These are phyloP conservation scores for Oreocharis arfaki DNA, from an alignment of 2,113 vertebrate species.

Conservation along the genomic window DNA sequence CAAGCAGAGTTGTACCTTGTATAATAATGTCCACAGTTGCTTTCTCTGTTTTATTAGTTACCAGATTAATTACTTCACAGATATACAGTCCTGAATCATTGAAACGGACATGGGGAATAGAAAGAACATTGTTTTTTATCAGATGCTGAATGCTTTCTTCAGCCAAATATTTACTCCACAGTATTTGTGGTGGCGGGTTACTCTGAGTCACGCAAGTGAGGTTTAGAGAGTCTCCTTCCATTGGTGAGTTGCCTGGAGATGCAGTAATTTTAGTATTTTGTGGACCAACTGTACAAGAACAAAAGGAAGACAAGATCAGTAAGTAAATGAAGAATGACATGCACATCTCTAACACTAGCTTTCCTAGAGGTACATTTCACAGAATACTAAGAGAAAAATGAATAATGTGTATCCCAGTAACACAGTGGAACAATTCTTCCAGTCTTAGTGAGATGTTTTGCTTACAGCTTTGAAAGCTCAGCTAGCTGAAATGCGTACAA, in stretches of 20 bases:
- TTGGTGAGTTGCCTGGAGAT: neutral
- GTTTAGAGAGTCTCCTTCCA: neutral
- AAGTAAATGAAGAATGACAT: neutral
- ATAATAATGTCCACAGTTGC: constrained; percentile 16
- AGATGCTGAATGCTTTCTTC: neutral
- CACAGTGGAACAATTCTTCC: neutral
- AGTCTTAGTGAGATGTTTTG: neutral
- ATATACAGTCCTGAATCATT: constrained; percentile 52
- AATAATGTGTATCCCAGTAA: neutral
- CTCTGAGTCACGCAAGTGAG: constrained; percentile 54
- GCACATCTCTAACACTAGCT: neutral
- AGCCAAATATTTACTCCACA: constrained; percentile 42
- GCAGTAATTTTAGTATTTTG: constrained; percentile 16
- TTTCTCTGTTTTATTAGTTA: constrained; percentile 36
- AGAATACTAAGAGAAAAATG: neutral
- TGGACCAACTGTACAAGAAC: constrained; percentile 53
- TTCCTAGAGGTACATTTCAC: neutral
- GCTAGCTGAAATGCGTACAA: neutral
- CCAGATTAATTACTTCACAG: constrained; percentile 53
- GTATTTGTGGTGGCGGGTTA: constrained; percentile 21
- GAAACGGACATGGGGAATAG: neutral
- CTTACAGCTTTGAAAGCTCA: neutral
- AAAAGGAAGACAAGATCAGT: neutral
- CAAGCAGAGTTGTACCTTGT: constrained; percentile 34
- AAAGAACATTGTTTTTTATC: neutral